These are phyloP conservation scores for Aix galericulata DNA, from an alignment of 2,113 vertebrate species.

Conservation along the genomic window DNA sequence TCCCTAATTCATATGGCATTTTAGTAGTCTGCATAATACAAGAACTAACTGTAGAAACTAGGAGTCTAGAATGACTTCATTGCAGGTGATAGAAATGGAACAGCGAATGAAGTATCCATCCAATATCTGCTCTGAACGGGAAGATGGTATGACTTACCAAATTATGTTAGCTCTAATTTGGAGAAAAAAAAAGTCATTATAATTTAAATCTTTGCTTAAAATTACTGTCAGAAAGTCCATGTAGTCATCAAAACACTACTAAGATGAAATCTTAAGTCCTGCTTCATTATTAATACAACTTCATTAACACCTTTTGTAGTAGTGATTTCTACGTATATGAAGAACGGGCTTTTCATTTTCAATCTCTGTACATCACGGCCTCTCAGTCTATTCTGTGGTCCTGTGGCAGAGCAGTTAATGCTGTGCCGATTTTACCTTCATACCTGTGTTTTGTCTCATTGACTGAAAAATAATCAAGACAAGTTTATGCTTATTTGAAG, in stretches of 20 bases:
- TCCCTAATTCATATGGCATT: conserved; percentile 54
- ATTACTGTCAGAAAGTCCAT: conserved; percentile 14
- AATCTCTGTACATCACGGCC: neutral
- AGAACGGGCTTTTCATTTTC: conserved; percentile 10
- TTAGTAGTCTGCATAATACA: conserved; percentile 46
- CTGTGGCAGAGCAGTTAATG: neutral
- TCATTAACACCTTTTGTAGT: conserved; percentile 29
- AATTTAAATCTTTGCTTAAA: conserved; percentile 41
- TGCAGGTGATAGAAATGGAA: conserved; percentile 31
- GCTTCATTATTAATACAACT: conserved; percentile 46
- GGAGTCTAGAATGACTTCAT: conserved; percentile 9
- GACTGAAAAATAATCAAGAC: neutral
- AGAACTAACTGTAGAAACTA: conserved; percentile 17
- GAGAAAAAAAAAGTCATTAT: neutral
- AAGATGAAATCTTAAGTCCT: neutral
- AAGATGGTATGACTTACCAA: conserved; percentile 41
- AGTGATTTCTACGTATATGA: neutral
- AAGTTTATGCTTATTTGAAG: neutral
- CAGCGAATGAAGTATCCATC: neutral
- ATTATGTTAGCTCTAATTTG: conserved; percentile 36
- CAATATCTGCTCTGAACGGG: conserved; percentile 29
- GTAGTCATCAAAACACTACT: conserved; percentile 28
- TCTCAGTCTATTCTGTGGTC: neutral
- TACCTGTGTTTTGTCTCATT: neutral
- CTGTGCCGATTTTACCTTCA: neutral